Conservation (phyloP, 2,113 vertebrate species). For the Meleagris gallopavo region DNA sequence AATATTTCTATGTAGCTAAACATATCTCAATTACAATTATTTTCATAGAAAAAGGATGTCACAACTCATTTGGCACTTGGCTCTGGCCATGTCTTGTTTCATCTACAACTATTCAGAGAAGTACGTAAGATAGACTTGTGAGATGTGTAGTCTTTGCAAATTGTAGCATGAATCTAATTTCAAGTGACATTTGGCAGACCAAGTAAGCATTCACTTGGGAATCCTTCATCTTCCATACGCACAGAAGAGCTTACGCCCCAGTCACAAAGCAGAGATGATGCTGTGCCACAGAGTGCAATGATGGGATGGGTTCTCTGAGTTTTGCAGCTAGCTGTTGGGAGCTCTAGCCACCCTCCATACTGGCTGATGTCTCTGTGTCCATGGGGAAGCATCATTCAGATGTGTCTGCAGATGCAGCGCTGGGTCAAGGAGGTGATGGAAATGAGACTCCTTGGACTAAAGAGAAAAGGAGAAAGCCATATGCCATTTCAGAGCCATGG, state of each 20-base stretch:
- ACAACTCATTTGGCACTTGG: neutral
- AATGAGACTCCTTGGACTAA: neutral
- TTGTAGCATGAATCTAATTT: slow-evolving; percentile 1
- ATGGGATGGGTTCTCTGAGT: neutral
- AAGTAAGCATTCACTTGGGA: neutral
- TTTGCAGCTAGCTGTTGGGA: neutral
- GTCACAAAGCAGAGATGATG: neutral
- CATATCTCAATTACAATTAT: slow-evolving; percentile 15
- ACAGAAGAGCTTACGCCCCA: neutral
- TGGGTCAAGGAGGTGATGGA: neutral
- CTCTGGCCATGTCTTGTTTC: neutral
- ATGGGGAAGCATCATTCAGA: neutral
- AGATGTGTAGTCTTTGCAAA: neutral
- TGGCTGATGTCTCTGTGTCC: neutral
- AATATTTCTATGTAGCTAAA: slow-evolving; percentile 3
- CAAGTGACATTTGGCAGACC: neutral
- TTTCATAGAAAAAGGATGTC: slow-evolving; percentile 43
- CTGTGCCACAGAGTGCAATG: neutral
- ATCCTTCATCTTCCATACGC: neutral
- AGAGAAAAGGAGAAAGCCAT: neutral
- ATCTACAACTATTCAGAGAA: neutral
- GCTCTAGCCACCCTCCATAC: neutral
- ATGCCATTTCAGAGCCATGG: neutral
- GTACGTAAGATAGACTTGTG: neutral
- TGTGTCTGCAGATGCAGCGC: neutral